Percentiles rank a stretch among this genome's conserved stretches.
Conservation (phyloP, 2,113 vertebrate species). For the Xenopus tropicalis region DNA sequence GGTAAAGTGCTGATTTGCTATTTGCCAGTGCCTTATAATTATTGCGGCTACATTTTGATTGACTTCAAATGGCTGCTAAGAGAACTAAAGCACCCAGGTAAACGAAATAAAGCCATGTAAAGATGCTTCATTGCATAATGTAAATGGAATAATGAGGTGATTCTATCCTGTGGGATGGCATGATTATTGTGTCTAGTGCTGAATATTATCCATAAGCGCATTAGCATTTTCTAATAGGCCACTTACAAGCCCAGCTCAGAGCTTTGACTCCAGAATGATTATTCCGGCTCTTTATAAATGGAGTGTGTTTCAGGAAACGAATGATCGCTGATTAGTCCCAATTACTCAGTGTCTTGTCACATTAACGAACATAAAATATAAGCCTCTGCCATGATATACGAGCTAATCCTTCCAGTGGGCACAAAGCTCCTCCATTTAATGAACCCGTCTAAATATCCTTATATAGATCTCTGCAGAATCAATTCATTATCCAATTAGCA, state of each 20-base stretch:
- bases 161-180: conserved; percentile 6
- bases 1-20: conserved; percentile 11
- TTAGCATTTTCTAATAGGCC: conserved; percentile 35
- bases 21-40: conserved; percentile 30
- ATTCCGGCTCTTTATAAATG: conserved; percentile 34
- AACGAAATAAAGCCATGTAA: conserved; percentile 27
- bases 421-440: background rate
- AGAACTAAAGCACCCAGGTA: conserved; percentile 11
- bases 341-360: conserved; percentile 36
- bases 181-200: conserved; percentile 11
- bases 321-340: conserved; percentile 32
- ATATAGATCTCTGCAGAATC: conserved; percentile 3
- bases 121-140: conserved; percentile 32
- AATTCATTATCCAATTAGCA: background rate
- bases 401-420: background rate
- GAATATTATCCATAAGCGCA: conserved; percentile 33
- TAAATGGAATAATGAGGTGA: conserved; percentile 38
- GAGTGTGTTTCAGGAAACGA: conserved; percentile 34
- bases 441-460: conserved; percentile 11
- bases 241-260: conserved; percentile 4
- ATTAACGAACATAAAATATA: conserved; percentile 26
- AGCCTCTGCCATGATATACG: background rate
- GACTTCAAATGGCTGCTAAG: conserved; percentile 32
- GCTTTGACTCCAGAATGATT: conserved; percentile 20
- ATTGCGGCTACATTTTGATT: conserved; percentile 10